Evolutionary conservation across 2,888 invertebrate genomes (phyloP), one percentile per base, ranked within the genome.

Genomic region (Troglohyphantes excavatus): DNA sequence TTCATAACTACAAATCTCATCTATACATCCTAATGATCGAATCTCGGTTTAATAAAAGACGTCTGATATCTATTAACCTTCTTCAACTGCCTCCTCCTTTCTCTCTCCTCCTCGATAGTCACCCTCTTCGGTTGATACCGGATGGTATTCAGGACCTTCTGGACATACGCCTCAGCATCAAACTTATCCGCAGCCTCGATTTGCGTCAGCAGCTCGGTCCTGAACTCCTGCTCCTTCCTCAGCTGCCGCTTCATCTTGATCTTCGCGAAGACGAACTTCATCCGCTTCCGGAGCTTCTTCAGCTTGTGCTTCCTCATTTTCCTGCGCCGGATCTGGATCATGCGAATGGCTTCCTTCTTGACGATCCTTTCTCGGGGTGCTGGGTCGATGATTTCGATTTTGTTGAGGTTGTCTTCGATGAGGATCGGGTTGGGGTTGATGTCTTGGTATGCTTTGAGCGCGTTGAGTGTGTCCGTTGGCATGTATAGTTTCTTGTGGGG

Each of bases 221-320:
- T 96, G 93, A 97, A 97, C 5, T 93, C 43, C 46, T 84, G 97
- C 93, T 97, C 97, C 93, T 96, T 97, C 68, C 94, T 94, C 93
- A 96, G 94, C 92, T 96, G 96, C 78, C 97, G 95, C 23, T 95
- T 95, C 92, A 90, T 68, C 78, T 93, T 93, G 91, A 95, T 95
- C 93, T 96, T 96, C 0, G 95, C 96, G 95, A 96, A 96, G 91
- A 95, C 95, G 93, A 95, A 96, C 92, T 96, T 96, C 96, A 97
- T 96, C 92, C 94, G 95, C 93, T 96, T 97, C 91, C 96, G 95
- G 82, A 97, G 94, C 93, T 98, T 98, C 93, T 94, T 96, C 68
- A 96, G 94, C 93, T 97, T 96, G 93, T 98, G 98, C 92, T 96
- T 97, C 93, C 96, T 97, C 97, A 98, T 97, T 94, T 97, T 98